Percentiles rank a stretch among this genome's conserved stretches.
phyloP scores from a whole-genome alignment of 2,113 vertebrate genomes.

The Pomatostomus ruficeps region DNA sequence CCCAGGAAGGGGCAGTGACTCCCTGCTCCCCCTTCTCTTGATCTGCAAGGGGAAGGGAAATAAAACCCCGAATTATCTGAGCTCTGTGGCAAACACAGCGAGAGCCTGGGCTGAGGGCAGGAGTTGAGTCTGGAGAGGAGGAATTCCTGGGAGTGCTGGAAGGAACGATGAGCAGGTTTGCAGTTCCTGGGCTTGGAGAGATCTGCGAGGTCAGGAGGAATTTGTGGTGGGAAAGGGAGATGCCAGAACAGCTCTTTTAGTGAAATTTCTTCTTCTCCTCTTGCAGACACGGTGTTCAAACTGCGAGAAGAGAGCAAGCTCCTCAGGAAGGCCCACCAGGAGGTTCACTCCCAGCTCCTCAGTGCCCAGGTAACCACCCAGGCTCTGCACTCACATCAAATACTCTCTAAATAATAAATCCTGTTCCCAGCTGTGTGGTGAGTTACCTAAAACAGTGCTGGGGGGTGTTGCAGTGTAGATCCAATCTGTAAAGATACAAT shows the following conservation, averaged over 20 bases:
- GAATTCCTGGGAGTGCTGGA: neutral
- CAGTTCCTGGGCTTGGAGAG: neutral
- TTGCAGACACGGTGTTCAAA: slow-evolving; percentile 65
- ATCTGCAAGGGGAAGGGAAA: neutral
- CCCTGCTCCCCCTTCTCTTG: neutral
- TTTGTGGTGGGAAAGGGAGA: neutral
- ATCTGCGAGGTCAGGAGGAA: neutral
- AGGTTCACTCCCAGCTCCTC: slow-evolving; percentile 67
- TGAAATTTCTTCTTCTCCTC: neutral
- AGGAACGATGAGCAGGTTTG: neutral
- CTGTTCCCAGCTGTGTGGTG: neutral
- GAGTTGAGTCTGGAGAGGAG: neutral
- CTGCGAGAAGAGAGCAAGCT: slow-evolving; percentile 71
- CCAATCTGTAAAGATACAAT: neutral
- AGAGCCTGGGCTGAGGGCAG: neutral
- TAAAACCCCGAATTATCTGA: neutral
- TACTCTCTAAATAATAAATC: neutral
- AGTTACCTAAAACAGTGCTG: neutral
- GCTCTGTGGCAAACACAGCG: neutral
- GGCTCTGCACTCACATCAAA: neutral
- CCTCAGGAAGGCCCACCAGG: slow-evolving; percentile 66
- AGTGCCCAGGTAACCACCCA: slow-evolving; percentile 56
- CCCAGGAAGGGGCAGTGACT: neutral
- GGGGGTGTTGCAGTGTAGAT: neutral
- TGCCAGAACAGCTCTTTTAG: fast-evolving